Evolutionary conservation across 2,888 invertebrate genomes (phyloP).

Genomic region (Camptogramma bilineatum): DNA sequence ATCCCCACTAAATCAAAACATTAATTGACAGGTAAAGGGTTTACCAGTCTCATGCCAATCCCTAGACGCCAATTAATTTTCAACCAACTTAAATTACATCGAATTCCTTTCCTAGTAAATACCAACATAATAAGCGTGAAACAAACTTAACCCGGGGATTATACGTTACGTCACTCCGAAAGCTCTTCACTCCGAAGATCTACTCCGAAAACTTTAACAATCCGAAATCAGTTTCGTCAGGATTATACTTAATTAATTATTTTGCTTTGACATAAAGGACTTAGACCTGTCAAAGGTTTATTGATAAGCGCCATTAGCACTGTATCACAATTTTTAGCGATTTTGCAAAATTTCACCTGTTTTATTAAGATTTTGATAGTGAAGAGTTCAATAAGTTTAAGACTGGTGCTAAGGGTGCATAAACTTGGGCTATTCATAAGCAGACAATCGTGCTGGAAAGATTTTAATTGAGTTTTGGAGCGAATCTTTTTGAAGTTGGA

Average conservation of each 20-base stretch:
- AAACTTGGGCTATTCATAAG: slow-evolving; percentile 46
- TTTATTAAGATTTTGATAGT: background rate
- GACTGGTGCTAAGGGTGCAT: slow-evolving; percentile 9
- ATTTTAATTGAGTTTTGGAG: slow-evolving; percentile 53
- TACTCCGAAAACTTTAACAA: slow-evolving; percentile 22
- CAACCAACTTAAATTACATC: slow-evolving; percentile 41
- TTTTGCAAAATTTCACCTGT: background rate
- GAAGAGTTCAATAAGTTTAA: background rate
- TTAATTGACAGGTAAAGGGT: slow-evolving; percentile 29
- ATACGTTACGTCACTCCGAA: slow-evolving; percentile 27
- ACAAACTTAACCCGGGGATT: slow-evolving; percentile 38
- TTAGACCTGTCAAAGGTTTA: slow-evolving; percentile 16
- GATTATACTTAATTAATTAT: slow-evolving; percentile 36
- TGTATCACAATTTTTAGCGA: background rate
- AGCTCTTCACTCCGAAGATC: slow-evolving; percentile 6
- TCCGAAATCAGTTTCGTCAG: slow-evolving; percentile 33
- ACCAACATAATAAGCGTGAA: slow-evolving; percentile 37
- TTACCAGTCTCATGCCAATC: slow-evolving; percentile 19
- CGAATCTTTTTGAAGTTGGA: slow-evolving; percentile 44
- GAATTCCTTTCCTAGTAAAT: slow-evolving; percentile 39
- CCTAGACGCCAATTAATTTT: slow-evolving; percentile 37
- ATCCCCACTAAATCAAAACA: slow-evolving; percentile 24
- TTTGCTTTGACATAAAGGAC: slow-evolving; percentile 30
- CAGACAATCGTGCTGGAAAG: slow-evolving; percentile 48
- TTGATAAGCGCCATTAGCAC: slow-evolving; percentile 21